Percentiles rank a stretch among this genome's conserved stretches.
Conservation (phyloP, 2,888 invertebrate genomes). For the Cyrtodaria siliqua region DNA sequence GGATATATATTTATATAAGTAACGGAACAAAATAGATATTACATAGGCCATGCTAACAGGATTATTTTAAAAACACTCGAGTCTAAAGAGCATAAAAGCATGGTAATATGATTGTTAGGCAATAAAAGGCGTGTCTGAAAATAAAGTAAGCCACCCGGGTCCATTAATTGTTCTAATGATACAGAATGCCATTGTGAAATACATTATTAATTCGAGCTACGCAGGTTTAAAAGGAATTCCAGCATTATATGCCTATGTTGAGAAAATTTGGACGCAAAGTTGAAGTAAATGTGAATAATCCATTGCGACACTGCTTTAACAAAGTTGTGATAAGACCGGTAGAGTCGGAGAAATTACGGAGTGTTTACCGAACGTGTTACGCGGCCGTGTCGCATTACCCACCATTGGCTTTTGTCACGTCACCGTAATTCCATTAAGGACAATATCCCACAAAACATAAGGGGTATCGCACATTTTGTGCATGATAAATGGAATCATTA, state of each 20-base stretch:
- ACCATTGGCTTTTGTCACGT: slow-evolving; percentile 61
- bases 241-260: not conserved
- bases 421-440: slow-evolving; percentile 45
- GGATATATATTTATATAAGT: too few relatives aligned
- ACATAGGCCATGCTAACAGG: too few relatives aligned
- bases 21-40: too few relatives aligned
- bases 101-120: too few relatives aligned
- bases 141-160: too few relatives aligned
- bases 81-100: too few relatives aligned
- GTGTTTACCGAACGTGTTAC: slow-evolving; percentile 1
- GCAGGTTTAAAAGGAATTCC: slow-evolving; percentile 2
- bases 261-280: slow-evolving; percentile 10
- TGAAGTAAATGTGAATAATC: slow-evolving; percentile 11
- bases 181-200: not conserved
- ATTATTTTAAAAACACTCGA: too few relatives aligned
- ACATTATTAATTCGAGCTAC: not conserved
- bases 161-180: too few relatives aligned
- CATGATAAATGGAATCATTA: slow-evolving; percentile 51
- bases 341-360: slow-evolving; percentile 13
- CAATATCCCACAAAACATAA: slow-evolving; percentile 48
- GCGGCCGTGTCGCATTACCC: slow-evolving; percentile 41
- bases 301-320: slow-evolving; percentile 14
- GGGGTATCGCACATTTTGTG: slow-evolving; percentile 48
- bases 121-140: too few relatives aligned
- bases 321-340: slow-evolving; percentile 1